Base-by-base conservation (phyloP, 2,797 vertebrate genomes). In the Acridotheres tristis region DNA sequence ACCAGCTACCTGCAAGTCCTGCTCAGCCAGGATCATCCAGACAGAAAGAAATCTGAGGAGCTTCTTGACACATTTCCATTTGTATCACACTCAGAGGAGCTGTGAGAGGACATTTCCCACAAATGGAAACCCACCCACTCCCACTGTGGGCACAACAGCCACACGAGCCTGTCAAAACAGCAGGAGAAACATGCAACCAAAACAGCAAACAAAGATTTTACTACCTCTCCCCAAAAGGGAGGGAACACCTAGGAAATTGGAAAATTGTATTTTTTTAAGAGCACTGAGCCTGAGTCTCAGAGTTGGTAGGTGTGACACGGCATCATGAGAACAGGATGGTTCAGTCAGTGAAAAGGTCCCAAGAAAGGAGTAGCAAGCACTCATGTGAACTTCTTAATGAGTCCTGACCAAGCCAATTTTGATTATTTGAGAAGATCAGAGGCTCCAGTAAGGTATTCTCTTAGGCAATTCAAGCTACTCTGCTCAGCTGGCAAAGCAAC, bases 221-320 rank as follows among this genome's bases (percentile, higher is more conserved):
- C 36, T 40, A 18, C 26, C n/a, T 36, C 20, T 27, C 34, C 48
- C 34, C 16, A 68, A 9, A 72, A 51, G 30, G 5, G 9, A 81
- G 1, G 5, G 27, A 89, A 47, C 5, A 15, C 17, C 71, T 38
- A 51, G 54, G 23, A 84, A 55, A 66, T 0, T 16, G 13, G 27
- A 58, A 78, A 84, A 58, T 13, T 2, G 7, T 0, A 0, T 62
- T 59, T 85, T 74, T 74, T 71, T 8, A 29, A 16, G 20, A 72
- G 23, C 11, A 7, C 9, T 9, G 8, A 59, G 15, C 14, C 16
- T 4, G 9, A 42, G 23, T 38, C 26, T 85, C 47, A 19, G 45
- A 14, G 29, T 4, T 9, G 25, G 6, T 40, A 22, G 45, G 5
- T 19, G 8, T 9, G 50, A 36, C 17, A 48, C 0, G 0, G 12